Evolutionary conservation across 2,113 vertebrate genomes (phyloP).

Genomic region (Muscicapa adusta): DNA sequence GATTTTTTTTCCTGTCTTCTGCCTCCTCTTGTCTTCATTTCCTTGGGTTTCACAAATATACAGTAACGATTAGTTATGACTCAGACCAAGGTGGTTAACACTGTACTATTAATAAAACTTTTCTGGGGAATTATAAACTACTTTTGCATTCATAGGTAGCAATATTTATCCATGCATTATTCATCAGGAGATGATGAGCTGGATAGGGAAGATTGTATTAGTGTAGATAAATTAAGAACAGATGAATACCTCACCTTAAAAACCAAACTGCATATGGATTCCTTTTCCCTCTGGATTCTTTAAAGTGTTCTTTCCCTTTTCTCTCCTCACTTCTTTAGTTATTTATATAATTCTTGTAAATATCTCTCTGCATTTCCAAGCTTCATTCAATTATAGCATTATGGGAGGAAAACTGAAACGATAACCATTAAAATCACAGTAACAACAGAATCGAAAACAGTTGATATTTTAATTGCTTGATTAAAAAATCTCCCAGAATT

Average conservation of each 20-base stretch:
- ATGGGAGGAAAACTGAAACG: neutral
- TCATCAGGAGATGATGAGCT: slow-evolving; percentile 48
- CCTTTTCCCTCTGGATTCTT: neutral
- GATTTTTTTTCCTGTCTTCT: neutral
- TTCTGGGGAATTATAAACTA: slow-evolving; percentile 28
- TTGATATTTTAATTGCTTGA: neutral
- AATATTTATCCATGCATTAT: slow-evolving; percentile 52
- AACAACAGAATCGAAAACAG: neutral
- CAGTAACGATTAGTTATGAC: slow-evolving; percentile 53
- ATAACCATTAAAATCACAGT: neutral
- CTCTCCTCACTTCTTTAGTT: neutral
- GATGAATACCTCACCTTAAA: slow-evolving; percentile 24
- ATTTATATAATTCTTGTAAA: neutral
- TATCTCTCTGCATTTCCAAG: neutral
- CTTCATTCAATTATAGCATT: neutral
- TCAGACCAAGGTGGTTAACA: slow-evolving; percentile 43
- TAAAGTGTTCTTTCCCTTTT: neutral
- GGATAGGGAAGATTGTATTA: slow-evolving; percentile 24
- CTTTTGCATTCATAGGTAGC: slow-evolving; percentile 4
- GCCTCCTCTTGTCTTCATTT: slow-evolving; percentile 8
- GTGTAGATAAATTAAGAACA: slow-evolving; percentile 40
- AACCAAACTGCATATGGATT: neutral
- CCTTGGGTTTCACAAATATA: slow-evolving; percentile 37
- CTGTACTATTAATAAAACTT: slow-evolving; percentile 49
- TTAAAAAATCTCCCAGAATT: neutral